Evolutionary conservation across 35 echinoderm and acorn worm genomes (phyloP).

Genomic region (Heliocidaris tuberculata): DNA sequence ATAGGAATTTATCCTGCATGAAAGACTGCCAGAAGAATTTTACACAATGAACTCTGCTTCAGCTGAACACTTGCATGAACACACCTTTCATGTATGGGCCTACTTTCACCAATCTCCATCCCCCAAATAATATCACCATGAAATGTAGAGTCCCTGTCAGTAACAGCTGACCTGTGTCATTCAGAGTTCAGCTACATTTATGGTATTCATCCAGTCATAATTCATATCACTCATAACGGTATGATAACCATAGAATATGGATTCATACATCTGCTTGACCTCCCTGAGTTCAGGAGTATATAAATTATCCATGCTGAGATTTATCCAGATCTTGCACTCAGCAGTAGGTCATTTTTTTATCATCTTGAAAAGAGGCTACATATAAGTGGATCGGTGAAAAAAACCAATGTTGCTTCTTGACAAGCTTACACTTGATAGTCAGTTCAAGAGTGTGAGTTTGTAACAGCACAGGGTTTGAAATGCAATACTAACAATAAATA

Average conservation of each 20-base stretch:
- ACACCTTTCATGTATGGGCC: too few relatives aligned
- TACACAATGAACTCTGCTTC: not conserved
- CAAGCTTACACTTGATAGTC: not conserved
- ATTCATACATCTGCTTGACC: not conserved
- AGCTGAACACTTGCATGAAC: too few relatives aligned
- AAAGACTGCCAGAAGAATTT: not conserved
- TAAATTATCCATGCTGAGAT: not conserved
- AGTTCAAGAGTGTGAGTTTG: too few relatives aligned
- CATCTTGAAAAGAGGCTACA: not conserved
- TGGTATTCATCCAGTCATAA: not conserved
- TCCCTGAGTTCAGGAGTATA: not conserved
- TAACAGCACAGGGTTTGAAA: too few relatives aligned
- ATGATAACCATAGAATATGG: not conserved
- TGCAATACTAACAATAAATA: too few relatives aligned
- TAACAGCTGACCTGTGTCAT: not conserved
- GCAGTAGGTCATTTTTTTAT: not conserved
- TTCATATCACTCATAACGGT: not conserved
- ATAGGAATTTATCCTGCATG: not conserved
- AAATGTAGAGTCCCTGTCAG: not conserved
- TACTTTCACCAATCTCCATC: too few relatives aligned
- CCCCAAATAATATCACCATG: not conserved
- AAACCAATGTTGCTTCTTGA: not conserved
- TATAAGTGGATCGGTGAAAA: not conserved
- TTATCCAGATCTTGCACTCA: not conserved
- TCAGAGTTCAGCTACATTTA: not conserved